Evolutionary conservation across 2,113 vertebrate genomes (phyloP), one percentile per base, ranked within the genome.

Genomic region (Ardeotis arabs): DNA sequence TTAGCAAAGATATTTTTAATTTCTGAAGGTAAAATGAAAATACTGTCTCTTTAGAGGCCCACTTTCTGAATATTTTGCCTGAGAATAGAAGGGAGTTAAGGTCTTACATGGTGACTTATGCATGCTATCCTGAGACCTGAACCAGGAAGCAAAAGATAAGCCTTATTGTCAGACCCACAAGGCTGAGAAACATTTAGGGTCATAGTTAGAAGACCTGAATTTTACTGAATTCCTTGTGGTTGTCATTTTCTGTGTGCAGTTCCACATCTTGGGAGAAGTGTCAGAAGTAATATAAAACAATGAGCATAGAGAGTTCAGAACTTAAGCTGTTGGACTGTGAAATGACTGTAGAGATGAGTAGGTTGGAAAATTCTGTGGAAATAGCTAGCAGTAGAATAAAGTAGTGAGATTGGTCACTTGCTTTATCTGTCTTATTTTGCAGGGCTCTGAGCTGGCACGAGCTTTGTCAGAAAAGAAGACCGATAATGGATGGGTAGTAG

Each of bases 381-480:
- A 55, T 24, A 77, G 52, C 16, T 4, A 2, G 17, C 59, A 60
- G 31, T 12, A 56, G 37, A 75, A 58, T 64, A 8, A 55, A 85
- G 37, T 19, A 21, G 9, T 37, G 14, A 14, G 9, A 17, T 31
- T 84, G 70, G 35, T 89, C 35, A 82, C 11, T 53, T 60, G 12
- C 7, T 77, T 85, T 91, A 31, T 85, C 15, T 50, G 50, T 91
- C 31, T 79, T 84, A 23, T 7, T 4, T 89, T 84, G 10, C 90
- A 99, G 99, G 98, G 98, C 85, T 97, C 98, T 2, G 99, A 99
- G 60, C 98, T 98, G 78, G 97, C 98, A 39, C 98, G 98, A 63
- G 96, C 98, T 92, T 97, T 99, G 89, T 98, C 98, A 80, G 99
- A 99, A 88, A 99, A 98, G 95, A 99, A 84, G 67, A 97, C 91